phyloP scores from a whole-genome alignment of 2,888 invertebrate species.

The Mythimna pallens region DNA sequence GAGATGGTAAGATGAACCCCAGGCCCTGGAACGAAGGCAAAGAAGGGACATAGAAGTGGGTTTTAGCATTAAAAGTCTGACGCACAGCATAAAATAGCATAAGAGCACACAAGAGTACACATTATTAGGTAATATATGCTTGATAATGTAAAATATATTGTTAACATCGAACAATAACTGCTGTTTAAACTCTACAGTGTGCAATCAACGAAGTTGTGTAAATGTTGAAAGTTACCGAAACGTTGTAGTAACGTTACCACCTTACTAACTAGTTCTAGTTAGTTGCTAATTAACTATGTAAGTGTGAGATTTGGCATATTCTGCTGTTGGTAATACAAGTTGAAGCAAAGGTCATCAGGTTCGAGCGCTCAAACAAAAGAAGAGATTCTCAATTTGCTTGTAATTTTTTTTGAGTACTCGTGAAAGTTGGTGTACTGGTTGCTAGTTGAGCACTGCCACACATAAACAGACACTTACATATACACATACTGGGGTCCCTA shows the following conservation, averaged over 20 bases:
- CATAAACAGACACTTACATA: too few relatives aligned
- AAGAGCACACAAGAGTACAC: too few relatives aligned
- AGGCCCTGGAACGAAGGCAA: too few relatives aligned
- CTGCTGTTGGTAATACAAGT: background rate
- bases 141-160: conserved; percentile 4
- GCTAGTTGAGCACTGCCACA: too few relatives aligned
- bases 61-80: too few relatives aligned
- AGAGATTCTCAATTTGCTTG: too few relatives aligned
- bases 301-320: background rate
- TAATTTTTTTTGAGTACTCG: background rate
- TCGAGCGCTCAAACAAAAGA: background rate
- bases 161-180: conserved; percentile 16
- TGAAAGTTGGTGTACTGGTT: too few relatives aligned
- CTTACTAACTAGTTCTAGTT: conserved; percentile 18
- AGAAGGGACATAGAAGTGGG: too few relatives aligned
- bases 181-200: conserved; percentile 18
- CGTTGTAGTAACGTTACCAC: conserved; percentile 15
- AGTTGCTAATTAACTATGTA: conserved; percentile 24
- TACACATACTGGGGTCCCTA: too few relatives aligned
- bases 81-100: too few relatives aligned
- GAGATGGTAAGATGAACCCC: too few relatives aligned
- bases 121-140: background rate
- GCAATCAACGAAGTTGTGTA: conserved; percentile 29
- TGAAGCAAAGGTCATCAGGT: background rate
- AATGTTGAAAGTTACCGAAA: conserved; percentile 14